Conservation (phyloP, 1,140 invertebrate species). For the Triops cancriformis region DNA sequence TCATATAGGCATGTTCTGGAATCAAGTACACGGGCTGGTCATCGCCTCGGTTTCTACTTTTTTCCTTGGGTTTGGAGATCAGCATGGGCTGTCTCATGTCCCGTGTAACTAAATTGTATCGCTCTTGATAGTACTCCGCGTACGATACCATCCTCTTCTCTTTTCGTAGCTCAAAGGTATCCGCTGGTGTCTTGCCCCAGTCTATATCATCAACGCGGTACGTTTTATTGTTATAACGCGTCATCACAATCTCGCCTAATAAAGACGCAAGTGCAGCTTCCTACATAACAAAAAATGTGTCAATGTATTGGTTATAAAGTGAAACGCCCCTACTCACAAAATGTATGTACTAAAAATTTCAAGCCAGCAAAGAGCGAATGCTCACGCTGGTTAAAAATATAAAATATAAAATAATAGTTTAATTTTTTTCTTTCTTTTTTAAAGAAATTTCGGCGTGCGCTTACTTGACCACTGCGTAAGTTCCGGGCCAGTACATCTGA, state of each 20-base stretch:
- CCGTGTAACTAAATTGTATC: conserved; percentile 36
- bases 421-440: conserved; percentile 32
- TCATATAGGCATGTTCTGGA: conserved; percentile 40
- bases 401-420: no score
- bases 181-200: conserved; percentile 56
- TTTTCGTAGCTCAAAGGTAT: conserved; percentile 55
- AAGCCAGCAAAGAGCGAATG: no score
- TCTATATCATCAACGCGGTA: conserved; percentile 74
- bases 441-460: conserved; percentile 24
- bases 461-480: conserved; percentile 22
- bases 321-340: no score
- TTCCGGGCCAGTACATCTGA: conserved; percentile 36
- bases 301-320: no score
- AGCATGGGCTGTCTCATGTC: conserved; percentile 30
- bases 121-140: conserved; percentile 69
- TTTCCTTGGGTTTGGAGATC: conserved; percentile 27
- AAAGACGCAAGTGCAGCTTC: conserved; percentile 38
- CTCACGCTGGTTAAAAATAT: neutral
- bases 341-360: no score
- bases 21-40: conserved; percentile 34
- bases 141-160: conserved; percentile 50
- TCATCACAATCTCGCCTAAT: conserved; percentile 44
- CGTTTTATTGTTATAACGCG: conserved; percentile 61
- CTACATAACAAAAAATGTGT: conserved; percentile 24
- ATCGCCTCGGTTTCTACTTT: conserved; percentile 32